Base-by-base conservation (phyloP, 2,888 invertebrate species). In the Andrena praecox region DNA sequence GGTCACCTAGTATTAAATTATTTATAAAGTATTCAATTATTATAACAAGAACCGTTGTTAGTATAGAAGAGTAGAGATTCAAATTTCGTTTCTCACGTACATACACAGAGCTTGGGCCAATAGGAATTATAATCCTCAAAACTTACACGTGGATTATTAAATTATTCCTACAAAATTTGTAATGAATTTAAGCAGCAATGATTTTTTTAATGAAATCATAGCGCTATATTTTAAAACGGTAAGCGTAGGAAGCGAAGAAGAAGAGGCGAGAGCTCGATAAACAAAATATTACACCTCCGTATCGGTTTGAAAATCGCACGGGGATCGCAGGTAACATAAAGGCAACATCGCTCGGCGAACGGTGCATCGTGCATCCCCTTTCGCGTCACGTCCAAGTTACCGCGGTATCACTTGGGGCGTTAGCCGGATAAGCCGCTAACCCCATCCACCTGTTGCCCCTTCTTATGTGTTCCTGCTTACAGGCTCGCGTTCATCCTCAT, bases 361-460 rank as follows among this genome's bases (percentile, higher is more conserved):
- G 54, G 52, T 68, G 86, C 86, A 86, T 84, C 86, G 52, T 68
- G 86, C 86, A 86, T 84, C 86, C 88, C 84, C 77, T 84, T 72
- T 86, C 78, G 77, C 89, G 86, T 81, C 80, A 83, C 83, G 82
- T 84, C 84, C 82, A 89, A 87, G 89, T 91, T 90, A 89, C 89
- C 88, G 89, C 89, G 89, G 91, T 92, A 93, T 93, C 92, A 92
- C 92, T 92, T 90, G 91, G 91, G 91, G 91, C 92, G 93, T 93
- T 92, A 92, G 93, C 92, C 83, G 93, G 93, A 93, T 93, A 93
- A 94, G 93, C 93, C 89, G 91, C 93, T 93, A 93, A 93, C 92
- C 91, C 93, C 93, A 92, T 93, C 94, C 94, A 93, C 93, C 93
- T 94, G 94, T 93, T 93, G 93, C 93, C 93, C 91, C 91, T 92